phyloP scores from a whole-genome alignment of 2,888 invertebrate species.

The Phyllotreta cruciferae region DNA sequence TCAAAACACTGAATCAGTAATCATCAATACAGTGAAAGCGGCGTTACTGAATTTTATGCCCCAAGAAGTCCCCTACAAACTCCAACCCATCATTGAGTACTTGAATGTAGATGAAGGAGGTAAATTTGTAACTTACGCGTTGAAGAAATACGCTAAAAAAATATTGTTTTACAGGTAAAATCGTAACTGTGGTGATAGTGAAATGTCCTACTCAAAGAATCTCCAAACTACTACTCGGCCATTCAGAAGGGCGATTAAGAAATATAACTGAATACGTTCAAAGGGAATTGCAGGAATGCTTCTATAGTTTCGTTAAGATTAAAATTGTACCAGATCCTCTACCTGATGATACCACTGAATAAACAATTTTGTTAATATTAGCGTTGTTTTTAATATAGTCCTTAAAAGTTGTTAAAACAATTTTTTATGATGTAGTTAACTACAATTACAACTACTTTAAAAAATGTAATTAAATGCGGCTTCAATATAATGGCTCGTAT shows the following conservation, averaged over 20 bases:
- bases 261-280: constrained; percentile 67
- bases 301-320: constrained; percentile 54
- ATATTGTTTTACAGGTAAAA: constrained; percentile 58
- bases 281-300: constrained; percentile 55
- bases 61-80: constrained; percentile 85
- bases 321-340: constrained; percentile 49
- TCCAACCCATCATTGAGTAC: constrained; percentile 72
- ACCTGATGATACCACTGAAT: constrained; percentile 22
- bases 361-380: no score
- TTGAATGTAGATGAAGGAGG: constrained; percentile 67
- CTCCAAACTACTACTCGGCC: constrained; percentile 72
- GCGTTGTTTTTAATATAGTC: no score
- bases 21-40: constrained; percentile 79
- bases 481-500: no score
- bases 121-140: constrained; percentile 37
- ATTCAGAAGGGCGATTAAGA: constrained; percentile 71
- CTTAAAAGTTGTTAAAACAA: no score
- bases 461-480: no score
- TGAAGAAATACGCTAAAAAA: no score
- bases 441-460: no score
- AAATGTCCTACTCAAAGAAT: constrained; percentile 70
- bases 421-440: no score
- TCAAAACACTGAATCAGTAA: constrained; percentile 72
- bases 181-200: constrained; percentile 67
- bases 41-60: constrained; percentile 83